Conservation (phyloP, 2,113 vertebrate species). For the Mesoclemmys tuberculata region DNA sequence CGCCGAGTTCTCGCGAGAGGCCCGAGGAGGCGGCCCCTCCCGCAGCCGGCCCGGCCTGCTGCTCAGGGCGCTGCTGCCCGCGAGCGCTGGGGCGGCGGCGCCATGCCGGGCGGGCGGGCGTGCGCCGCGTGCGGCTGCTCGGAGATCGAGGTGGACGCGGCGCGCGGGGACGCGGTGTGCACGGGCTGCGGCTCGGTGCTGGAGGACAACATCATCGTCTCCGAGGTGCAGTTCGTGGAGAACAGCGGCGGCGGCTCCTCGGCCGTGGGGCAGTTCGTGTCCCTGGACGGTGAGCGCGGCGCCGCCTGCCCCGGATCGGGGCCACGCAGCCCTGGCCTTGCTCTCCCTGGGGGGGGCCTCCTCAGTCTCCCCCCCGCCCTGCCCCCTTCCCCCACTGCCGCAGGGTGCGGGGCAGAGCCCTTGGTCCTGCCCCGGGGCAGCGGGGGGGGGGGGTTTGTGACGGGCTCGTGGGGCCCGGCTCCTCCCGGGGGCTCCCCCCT, state of each 20-base stretch:
- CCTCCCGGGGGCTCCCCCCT: no score
- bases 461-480: no score
- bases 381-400: not conserved
- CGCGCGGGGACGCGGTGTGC: conserved; percentile 93
- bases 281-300: conserved; percentile 86
- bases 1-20: conserved; percentile 21
- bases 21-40: not conserved
- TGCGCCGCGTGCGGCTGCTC: conserved; percentile 90
- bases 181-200: conserved; percentile 94
- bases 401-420: conserved; percentile 36
- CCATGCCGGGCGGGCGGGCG: conserved; percentile 85
- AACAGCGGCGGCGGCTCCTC: conserved; percentile 93
- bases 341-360: not conserved
- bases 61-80: not conserved
- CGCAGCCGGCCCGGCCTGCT: not conserved
- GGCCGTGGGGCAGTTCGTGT: conserved; percentile 96
- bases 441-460: no score
- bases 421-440: no score
- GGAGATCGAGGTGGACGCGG: conserved; percentile 93
- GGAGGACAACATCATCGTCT: conserved; percentile 98
- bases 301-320: not conserved
- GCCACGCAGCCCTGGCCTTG: not conserved
- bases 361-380: not conserved
- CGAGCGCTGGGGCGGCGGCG: not conserved
- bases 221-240: conserved; percentile 96